Evolutionary conservation across 2,113 vertebrate species (phyloP).

Genomic region (Caranx ignobilis): DNA sequence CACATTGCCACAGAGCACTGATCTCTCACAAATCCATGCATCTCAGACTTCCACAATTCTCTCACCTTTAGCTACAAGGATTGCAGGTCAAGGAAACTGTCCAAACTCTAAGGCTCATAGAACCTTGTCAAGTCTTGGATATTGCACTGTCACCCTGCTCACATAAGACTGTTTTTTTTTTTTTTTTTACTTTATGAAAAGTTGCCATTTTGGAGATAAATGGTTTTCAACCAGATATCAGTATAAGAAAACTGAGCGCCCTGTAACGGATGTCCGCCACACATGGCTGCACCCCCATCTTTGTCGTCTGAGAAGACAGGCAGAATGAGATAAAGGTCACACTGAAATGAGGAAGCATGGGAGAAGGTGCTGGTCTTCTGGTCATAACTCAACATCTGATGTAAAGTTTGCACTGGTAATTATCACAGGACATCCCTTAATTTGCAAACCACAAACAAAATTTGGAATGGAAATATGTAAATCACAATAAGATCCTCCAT

Average conservation of each 20-base stretch:
- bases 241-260: neutral
- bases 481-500: neutral
- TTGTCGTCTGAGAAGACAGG: neutral
- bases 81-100: neutral
- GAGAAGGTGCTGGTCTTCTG: neutral
- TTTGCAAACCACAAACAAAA: neutral
- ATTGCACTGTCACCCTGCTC: neutral
- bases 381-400: neutral
- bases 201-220: conserved; percentile 10
- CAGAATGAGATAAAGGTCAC: neutral
- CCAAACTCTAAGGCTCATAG: conserved; percentile 1
- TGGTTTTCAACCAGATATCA: conserved; percentile 8
- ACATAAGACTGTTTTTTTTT: conserved; percentile 8
- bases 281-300: neutral
- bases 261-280: conserved; percentile 1
- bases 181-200: conserved; percentile 8
- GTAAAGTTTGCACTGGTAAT: neutral
- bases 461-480: too few relatives aligned
- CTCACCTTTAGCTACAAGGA: conserved; percentile 6
- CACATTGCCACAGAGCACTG: neutral
- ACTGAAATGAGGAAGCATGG: conserved; percentile 2
- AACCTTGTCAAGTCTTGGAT: neutral
- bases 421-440: neutral
- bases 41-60: conserved; percentile 7
- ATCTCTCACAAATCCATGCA: conserved; percentile 6